phyloP scores from a whole-genome alignment of 2,888 invertebrate genomes.

The Limenitis camilla region DNA sequence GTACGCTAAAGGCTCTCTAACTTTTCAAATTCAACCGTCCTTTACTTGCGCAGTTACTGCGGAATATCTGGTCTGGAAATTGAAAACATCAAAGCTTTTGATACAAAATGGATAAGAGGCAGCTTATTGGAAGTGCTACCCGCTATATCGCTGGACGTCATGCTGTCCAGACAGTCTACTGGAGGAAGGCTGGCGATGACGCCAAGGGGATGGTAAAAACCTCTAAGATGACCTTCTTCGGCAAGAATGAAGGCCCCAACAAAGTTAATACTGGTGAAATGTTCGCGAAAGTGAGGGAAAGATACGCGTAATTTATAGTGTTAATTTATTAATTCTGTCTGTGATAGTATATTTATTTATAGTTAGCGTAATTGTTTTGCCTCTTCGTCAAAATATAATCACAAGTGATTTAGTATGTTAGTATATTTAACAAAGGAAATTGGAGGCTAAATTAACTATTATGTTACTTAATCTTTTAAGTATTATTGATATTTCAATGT shows the following conservation, averaged over 20 bases:
- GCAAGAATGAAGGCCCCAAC: constrained; percentile 63
- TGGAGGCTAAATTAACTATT: neutral
- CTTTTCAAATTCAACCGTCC: constrained; percentile 8
- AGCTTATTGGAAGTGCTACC: constrained; percentile 80
- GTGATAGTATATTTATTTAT: constrained; percentile 19
- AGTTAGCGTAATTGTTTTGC: too few species aligned
- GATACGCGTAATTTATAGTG: constrained; percentile 50
- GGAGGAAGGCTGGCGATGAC: constrained; percentile 74
- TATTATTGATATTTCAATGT: neutral
- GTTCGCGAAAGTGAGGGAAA: constrained; percentile 59
- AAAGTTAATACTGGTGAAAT: constrained; percentile 64
- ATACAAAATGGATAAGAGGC: constrained; percentile 61
- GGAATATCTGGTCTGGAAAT: neutral
- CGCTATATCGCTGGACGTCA: constrained; percentile 83
- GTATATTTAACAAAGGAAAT: neutral
- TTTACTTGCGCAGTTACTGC: neutral
- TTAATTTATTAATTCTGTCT: constrained; percentile 2
- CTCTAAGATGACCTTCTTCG: constrained; percentile 74
- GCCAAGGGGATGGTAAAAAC: constrained; percentile 72
- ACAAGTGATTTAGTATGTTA: too few species aligned
- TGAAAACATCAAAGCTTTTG: neutral
- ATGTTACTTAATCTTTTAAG: constrained; percentile 13
- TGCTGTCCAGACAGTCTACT: constrained; percentile 84
- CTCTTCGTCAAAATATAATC: too few species aligned
- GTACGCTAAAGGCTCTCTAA: constrained; percentile 12